phyloP scores from a whole-genome alignment of 2,113 vertebrate genomes.

The Epinephelus lanceolatus region DNA sequence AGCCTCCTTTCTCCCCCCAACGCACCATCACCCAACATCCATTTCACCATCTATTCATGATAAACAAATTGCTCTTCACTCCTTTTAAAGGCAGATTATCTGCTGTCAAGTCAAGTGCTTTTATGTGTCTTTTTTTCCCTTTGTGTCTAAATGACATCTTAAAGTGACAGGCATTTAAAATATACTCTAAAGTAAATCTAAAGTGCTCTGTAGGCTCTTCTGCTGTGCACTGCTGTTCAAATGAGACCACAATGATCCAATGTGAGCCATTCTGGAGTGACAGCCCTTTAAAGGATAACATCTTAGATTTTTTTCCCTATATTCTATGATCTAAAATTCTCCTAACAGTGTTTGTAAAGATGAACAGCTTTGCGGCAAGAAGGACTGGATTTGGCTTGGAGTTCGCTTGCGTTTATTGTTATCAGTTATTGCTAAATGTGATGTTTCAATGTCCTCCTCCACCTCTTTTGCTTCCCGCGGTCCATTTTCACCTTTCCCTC shows the following conservation, averaged over 20 bases:
- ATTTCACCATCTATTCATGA: slow-evolving; percentile 56
- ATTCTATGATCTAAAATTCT: background rate
- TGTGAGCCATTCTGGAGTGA: background rate
- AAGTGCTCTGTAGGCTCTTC: slow-evolving; percentile 45
- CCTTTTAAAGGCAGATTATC: slow-evolving; percentile 68
- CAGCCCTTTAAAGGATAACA: background rate
- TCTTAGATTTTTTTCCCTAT: background rate
- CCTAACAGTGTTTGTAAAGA: slow-evolving; percentile 1
- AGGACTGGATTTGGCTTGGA: background rate
- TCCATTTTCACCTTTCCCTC: slow-evolving; percentile 39
- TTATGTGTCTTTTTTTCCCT: slow-evolving; percentile 34
- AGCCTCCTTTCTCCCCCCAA: background rate
- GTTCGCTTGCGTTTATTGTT: background rate
- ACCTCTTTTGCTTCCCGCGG: background rate
- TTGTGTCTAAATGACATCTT: slow-evolving; percentile 58
- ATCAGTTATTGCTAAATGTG: background rate
- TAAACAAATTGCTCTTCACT: slow-evolving; percentile 76
- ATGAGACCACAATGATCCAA: background rate
- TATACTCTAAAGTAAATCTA: slow-evolving; percentile 39
- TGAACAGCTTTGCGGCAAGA: background rate
- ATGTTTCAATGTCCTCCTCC: background rate
- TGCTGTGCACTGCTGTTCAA: slow-evolving; percentile 6
- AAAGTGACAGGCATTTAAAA: slow-evolving; percentile 68
- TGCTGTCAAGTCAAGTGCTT: slow-evolving; percentile 68
- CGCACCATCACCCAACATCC: slow-evolving; percentile 30